These are phyloP conservation scores for Clavelina lepadiformis DNA, from an alignment of 23 tunicate species.

Conservation along the genomic window DNA sequence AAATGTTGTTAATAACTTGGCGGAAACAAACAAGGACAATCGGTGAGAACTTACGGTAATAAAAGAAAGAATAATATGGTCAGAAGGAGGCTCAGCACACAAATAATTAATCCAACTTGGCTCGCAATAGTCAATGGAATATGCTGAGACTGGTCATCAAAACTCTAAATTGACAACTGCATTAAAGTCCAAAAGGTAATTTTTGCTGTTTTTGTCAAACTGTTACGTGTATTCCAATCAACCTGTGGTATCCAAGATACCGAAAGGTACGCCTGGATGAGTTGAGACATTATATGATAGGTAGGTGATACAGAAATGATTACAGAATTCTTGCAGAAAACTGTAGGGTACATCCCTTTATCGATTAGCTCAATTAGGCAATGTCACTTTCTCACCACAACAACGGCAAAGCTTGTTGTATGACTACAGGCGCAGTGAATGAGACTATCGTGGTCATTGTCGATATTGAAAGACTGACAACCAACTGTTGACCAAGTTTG, in stretches of 20 bases:
- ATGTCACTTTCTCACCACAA: conserved; percentile 71
- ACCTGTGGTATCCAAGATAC: no score
- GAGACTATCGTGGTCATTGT: conserved; percentile 6
- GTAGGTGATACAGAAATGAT: no score
- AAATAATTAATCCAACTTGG: conserved; percentile 40
- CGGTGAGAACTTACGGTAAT: conserved; percentile 36
- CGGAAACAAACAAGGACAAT: neutral
- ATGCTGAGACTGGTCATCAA: conserved; percentile 11
- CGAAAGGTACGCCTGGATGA: no score
- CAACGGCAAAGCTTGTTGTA: conserved; percentile 67
- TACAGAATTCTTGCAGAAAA: no score
- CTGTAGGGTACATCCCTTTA: no score
- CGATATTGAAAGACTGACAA: conserved; percentile 9
- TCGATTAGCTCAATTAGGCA: no score
- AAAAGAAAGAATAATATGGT: conserved; percentile 28
- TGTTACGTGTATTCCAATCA: no score
- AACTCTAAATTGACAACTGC: no score
- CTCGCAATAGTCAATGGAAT: conserved; percentile 45
- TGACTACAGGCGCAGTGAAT: conserved; percentile 49
- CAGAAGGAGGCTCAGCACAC: conserved; percentile 32
- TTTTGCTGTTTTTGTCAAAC: no score
- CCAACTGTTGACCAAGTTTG: conserved; percentile 45
- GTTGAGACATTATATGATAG: no score
- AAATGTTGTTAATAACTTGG: neutral
- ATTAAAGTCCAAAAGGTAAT: no score